A percentile compares a stretch with the other conserved stretches of the same genome.
Evolutionary conservation across 2,113 vertebrate genomes (phyloP).

Genomic region (Hemicordylus capensis): DNA sequence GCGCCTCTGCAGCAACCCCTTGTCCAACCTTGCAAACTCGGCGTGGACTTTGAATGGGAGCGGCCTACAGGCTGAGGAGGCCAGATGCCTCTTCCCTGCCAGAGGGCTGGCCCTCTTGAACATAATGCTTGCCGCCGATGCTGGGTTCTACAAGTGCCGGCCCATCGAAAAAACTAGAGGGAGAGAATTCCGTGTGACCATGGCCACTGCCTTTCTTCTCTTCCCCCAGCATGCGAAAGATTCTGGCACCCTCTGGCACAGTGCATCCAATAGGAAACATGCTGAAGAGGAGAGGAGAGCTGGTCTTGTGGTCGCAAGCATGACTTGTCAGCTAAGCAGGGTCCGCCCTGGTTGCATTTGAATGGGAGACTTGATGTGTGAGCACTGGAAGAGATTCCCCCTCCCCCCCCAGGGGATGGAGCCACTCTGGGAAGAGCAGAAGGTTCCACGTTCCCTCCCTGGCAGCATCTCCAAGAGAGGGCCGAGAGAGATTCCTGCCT

Average conservation of each 20-base stretch:
- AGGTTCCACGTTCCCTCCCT: no score
- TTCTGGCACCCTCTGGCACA: background rate
- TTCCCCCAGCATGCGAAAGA: background rate
- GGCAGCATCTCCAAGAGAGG: no score
- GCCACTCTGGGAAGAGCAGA: no score
- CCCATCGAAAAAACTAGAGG: conserved; percentile 62
- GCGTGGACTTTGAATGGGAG: conserved; percentile 69
- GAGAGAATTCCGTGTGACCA: conserved; percentile 49
- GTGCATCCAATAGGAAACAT: fast-evolving
- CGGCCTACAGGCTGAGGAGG: conserved; percentile 21
- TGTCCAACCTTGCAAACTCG: conserved; percentile 74
- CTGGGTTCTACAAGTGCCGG: conserved; percentile 70
- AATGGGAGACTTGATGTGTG: no score
- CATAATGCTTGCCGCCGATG: conserved; percentile 40
- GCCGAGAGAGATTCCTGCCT: no score
- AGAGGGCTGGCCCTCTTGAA: conserved; percentile 70
- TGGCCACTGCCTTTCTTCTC: conserved; percentile 64
- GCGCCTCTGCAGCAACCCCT: conserved; percentile 62
- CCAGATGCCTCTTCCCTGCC: conserved; percentile 67
- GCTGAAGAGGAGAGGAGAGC: no score
- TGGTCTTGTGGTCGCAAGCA: no score
- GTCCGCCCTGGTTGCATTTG: no score
- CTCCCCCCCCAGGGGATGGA: no score
- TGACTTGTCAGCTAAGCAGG: no score
- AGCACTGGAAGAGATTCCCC: no score